These are phyloP conservation scores for Chelon labrosus DNA, from an alignment of 2,797 vertebrate species.

Conservation along the genomic window DNA sequence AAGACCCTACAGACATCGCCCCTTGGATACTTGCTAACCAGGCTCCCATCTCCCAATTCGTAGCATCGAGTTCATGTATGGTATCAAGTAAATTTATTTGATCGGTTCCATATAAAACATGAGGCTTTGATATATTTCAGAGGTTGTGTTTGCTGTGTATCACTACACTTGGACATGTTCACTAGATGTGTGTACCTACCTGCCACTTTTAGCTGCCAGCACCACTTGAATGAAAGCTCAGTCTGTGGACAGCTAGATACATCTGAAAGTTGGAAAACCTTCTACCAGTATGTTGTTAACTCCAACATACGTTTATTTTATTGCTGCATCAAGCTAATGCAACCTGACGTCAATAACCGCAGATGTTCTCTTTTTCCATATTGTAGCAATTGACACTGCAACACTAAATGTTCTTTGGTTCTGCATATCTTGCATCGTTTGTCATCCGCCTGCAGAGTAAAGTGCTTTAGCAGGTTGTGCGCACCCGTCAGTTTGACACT, in stretches of 20 bases:
- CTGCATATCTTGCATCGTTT: slow-evolving; percentile 45
- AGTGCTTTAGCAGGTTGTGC: slow-evolving; percentile 61
- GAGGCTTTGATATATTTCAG: slow-evolving; percentile 22
- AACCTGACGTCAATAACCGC: slow-evolving; percentile 34
- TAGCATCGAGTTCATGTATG: slow-evolving; percentile 19
- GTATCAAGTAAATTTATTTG: slow-evolving; percentile 29
- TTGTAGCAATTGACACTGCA: slow-evolving; percentile 4
- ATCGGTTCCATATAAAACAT: slow-evolving; percentile 35
- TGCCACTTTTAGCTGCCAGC: neutral
- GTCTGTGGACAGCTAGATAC: slow-evolving; percentile 17
- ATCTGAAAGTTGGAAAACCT: slow-evolving; percentile 25
- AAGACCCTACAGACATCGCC: slow-evolving; percentile 14
- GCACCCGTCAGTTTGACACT: slow-evolving; percentile 36
- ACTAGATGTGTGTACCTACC: slow-evolving; percentile 3
- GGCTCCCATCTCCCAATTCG: neutral
- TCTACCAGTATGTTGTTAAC: slow-evolving; percentile 1
- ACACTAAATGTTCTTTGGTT: slow-evolving; percentile 42
- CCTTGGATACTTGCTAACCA: slow-evolving; percentile 13
- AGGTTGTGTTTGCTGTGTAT: slow-evolving; percentile 27
- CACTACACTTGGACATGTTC: slow-evolving; percentile 23
- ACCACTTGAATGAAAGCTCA: slow-evolving; percentile 39
- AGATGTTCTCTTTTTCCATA: neutral
- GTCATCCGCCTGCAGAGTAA: slow-evolving; percentile 35
- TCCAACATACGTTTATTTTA: slow-evolving; percentile 48
- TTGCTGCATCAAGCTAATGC: slow-evolving; percentile 27